phyloP scores from a whole-genome alignment of 2,888 invertebrate species.

The Cacoxenus indagator region DNA sequence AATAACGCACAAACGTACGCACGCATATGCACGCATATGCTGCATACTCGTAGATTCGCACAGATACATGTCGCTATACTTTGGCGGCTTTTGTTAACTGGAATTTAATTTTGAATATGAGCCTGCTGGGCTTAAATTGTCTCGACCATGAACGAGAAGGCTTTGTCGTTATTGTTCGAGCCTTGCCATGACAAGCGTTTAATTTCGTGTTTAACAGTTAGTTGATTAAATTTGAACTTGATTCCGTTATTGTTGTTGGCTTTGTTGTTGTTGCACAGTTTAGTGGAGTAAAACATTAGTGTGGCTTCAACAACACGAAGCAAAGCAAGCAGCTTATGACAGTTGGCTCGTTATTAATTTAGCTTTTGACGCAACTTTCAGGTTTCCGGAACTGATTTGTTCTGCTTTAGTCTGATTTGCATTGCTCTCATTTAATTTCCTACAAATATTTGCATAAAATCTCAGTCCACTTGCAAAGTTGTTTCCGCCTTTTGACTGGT shows the following conservation, averaged over 20 bases:
- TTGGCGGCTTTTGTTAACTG: background rate
- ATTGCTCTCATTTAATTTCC: slow-evolving; percentile 43
- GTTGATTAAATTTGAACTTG: background rate
- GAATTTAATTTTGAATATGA: slow-evolving; percentile 1
- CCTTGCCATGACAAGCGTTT: too few species aligned
- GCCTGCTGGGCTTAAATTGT: background rate
- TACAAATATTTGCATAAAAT: slow-evolving; percentile 56
- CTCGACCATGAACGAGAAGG: background rate
- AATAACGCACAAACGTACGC: background rate
- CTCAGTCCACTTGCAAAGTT: slow-evolving; percentile 21
- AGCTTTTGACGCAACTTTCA: background rate
- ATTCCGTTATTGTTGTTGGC: background rate
- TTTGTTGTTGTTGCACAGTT: background rate
- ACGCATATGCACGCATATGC: background rate
- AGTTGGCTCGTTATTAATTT: background rate
- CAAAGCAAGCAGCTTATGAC: background rate
- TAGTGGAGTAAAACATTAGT: background rate
- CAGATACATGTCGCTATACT: background rate
- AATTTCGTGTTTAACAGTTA: background rate
- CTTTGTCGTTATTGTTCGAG: background rate
- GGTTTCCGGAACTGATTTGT: background rate
- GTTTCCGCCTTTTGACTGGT: slow-evolving; percentile 13
- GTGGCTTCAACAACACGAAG: background rate
- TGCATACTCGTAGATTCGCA: background rate
- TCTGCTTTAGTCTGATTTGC: background rate